Base-by-base conservation (phyloP, 2,113 vertebrate genomes). In the Sceloporus undulatus region DNA sequence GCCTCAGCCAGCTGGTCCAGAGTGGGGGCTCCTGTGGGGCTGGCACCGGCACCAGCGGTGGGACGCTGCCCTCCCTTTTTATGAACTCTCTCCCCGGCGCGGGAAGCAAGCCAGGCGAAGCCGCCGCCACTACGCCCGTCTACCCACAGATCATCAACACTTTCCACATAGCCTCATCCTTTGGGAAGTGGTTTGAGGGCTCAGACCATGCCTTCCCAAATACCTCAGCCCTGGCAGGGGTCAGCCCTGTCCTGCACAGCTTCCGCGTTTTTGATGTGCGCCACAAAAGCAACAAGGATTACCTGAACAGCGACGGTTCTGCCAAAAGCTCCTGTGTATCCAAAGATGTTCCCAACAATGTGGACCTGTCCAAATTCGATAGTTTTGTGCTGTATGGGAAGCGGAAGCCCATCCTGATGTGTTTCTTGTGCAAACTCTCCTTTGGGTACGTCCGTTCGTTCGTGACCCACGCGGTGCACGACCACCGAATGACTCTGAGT, bases 341-440 rank as follows among this genome's bases (percentile, higher is more conserved):
- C 99, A 99, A 99, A 99, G 99, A 99, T 99, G 98, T 99, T 97
- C 98, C 99, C 95, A 99, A 99, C 98, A 99, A 99, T 95, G 98
- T 99, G 98, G 99, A 99, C 98, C 98, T 99, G 97, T 99, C 98
- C 97, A 99, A 98, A 97, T 99, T 99, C 38, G 99, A 99, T 94
- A 98, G 98, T 94, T 97, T 99, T 91, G 98, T 99, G 96, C 98
- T 99, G 86, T 99, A 99, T 14, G 98, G 98, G 96, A 99, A 99
- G 97, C 98, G 98, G 94, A 99, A 99, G 96, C 99, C 99, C 95
- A 99, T 99, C 95, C 96, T 99, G 95, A 99, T 99, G 99, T 99
- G 99, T 97, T 99, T 99, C 97, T 97, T 99, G 97, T 99, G 99
- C 97, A 99, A 99, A 96, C 97, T 99, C 90, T 99, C 98, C 96